phyloP scores from a whole-genome alignment of 2,113 vertebrate genomes.

The Rhegmatorhina hoffmannsi region DNA sequence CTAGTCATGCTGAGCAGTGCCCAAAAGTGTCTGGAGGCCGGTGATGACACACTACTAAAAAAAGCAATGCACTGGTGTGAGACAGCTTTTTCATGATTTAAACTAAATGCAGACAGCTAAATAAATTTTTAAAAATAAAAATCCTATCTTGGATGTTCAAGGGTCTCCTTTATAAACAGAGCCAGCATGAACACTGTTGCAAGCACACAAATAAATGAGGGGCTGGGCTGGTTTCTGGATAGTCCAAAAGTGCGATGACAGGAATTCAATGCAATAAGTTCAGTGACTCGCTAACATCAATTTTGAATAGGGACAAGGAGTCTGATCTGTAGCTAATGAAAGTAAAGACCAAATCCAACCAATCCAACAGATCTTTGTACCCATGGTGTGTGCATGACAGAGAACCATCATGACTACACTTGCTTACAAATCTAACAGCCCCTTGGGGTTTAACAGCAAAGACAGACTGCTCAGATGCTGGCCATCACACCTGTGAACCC shows the following conservation, averaged over 20 bases:
- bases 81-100: neutral
- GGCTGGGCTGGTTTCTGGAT: neutral
- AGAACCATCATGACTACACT: neutral
- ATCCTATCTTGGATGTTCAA: neutral
- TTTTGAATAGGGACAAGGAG: neutral
- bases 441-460: neutral
- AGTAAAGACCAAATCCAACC: neutral
- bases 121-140: neutral
- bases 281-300: neutral
- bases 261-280: neutral
- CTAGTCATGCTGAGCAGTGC: neutral
- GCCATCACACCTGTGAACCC: neutral
- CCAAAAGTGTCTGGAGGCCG: neutral
- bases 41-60: neutral
- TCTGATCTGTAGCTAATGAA: neutral
- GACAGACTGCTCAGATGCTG: neutral
- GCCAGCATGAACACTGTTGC: accelerated
- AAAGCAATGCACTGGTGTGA: neutral
- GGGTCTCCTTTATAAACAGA: neutral
- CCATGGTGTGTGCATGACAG: neutral
- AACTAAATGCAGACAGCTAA: neutral
- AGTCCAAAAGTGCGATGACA: neutral
- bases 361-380: neutral
- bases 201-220: neutral
- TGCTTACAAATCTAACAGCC: neutral